Evolutionary conservation across 2,797 vertebrate genomes (phyloP).

Genomic region (Coregonus sp.): DNA sequence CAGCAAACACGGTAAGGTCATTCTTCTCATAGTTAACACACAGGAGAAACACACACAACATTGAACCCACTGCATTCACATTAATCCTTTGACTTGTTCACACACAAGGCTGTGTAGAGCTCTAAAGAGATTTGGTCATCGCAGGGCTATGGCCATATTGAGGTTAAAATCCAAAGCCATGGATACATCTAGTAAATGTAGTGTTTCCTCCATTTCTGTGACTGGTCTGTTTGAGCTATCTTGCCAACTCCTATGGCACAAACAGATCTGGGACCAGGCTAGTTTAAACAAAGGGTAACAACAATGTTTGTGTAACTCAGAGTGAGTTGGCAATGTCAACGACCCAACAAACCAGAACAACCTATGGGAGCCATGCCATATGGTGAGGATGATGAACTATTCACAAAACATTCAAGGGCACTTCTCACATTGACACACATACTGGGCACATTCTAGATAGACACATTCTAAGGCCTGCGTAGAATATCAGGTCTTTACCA

Average conservation of each 20-base stretch:
- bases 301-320: background rate
- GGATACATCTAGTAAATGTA: background rate
- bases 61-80: background rate
- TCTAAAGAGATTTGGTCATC: constrained; percentile 47
- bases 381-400: background rate
- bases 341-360: background rate
- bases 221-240: background rate
- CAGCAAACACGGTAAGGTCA: constrained; percentile 24
- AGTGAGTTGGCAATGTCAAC: background rate
- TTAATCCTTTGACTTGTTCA: constrained; percentile 10
- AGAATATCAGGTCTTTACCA: background rate
- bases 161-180: background rate
- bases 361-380: background rate
- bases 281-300: too few relatives aligned
- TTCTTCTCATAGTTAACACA: constrained; percentile 36
- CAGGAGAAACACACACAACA: background rate
- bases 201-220: too few relatives aligned
- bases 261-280: too few relatives aligned
- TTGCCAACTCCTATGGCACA: too few relatives aligned
- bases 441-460: background rate
- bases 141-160: constrained; percentile 11
- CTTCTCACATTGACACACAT: background rate
- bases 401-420: background rate
- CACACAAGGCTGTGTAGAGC: constrained; percentile 12
- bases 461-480: too few relatives aligned